Conservation (phyloP, 1,140 invertebrate genomes). For the Oreohelix idahoensis region DNA sequence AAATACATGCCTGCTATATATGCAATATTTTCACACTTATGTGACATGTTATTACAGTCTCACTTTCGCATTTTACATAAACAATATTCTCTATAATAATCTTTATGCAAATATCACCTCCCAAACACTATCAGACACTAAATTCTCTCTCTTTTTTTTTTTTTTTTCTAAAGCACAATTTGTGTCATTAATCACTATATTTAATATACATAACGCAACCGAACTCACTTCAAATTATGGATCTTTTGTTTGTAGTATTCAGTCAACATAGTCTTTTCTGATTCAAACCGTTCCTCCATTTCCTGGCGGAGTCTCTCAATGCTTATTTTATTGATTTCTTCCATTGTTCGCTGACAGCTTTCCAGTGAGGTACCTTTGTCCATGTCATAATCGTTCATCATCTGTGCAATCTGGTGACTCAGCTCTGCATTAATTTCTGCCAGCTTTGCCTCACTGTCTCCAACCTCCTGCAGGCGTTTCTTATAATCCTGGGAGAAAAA, state of each 20-base stretch:
- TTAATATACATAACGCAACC: not conserved
- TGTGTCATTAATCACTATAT: too few relatives aligned
- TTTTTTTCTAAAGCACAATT: too few relatives aligned
- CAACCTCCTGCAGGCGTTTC: slow-evolving; percentile 60
- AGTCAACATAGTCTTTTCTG: not conserved
- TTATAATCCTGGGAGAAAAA: slow-evolving; percentile 56
- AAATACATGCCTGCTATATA: too few relatives aligned
- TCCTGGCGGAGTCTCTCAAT: slow-evolving; percentile 9
- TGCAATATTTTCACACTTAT: too few relatives aligned
- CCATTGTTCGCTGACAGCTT: slow-evolving; percentile 49
- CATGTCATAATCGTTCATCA: slow-evolving; percentile 64
- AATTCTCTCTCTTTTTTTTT: too few relatives aligned
- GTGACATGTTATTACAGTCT: too few relatives aligned
- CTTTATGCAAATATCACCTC: too few relatives aligned
- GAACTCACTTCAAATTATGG: slow-evolving; percentile 5
- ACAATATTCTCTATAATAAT: too few relatives aligned
- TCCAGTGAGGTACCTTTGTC: slow-evolving; percentile 65
- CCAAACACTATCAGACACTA: too few relatives aligned
- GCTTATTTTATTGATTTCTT: slow-evolving; percentile 1
- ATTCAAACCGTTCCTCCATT: not conserved
- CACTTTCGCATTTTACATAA: too few relatives aligned
- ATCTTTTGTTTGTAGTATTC: not conserved
- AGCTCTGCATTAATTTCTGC: slow-evolving; percentile 65
- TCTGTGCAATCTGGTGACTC: slow-evolving; percentile 62
- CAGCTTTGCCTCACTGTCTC: slow-evolving; percentile 62